Conservation (phyloP, 2,797 vertebrate genomes). For the Meriones psammophilus region DNA sequence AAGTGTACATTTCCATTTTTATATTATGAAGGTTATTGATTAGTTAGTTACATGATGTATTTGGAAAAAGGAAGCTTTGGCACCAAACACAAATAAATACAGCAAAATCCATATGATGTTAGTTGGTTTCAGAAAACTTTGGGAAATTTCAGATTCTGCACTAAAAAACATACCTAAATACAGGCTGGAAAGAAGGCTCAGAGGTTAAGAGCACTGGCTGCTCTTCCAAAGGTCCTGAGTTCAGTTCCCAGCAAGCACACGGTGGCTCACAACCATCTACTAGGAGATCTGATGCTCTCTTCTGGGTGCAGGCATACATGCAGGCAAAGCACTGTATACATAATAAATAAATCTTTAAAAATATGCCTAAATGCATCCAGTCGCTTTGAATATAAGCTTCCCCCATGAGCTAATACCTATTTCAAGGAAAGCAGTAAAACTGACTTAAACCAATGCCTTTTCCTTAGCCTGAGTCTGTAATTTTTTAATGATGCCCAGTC, state of each 20-base stretch:
- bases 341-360: not conserved
- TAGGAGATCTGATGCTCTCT: too few species aligned
- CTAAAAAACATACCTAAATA: not conserved
- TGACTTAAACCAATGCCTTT: not conserved
- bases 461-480: not conserved
- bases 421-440: slow-evolving; percentile 3
- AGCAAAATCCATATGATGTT: not conserved
- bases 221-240: too few species aligned
- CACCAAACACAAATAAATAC: not conserved
- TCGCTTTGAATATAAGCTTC: not conserved
- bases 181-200: too few species aligned
- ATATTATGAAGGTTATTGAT: not conserved
- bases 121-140: not conserved
- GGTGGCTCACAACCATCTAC: too few species aligned
- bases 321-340: too few species aligned
- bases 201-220: too few species aligned
- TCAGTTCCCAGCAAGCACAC: too few species aligned
- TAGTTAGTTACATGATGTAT: not conserved
- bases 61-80: not conserved
- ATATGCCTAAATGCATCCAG: not conserved
- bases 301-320: too few species aligned
- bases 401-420: not conserved
- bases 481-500: not conserved
- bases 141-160: not conserved
- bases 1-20: not conserved